Evolutionary conservation across 2,888 invertebrate genomes (phyloP).

Genomic region (Catotricha subobsoleta): DNA sequence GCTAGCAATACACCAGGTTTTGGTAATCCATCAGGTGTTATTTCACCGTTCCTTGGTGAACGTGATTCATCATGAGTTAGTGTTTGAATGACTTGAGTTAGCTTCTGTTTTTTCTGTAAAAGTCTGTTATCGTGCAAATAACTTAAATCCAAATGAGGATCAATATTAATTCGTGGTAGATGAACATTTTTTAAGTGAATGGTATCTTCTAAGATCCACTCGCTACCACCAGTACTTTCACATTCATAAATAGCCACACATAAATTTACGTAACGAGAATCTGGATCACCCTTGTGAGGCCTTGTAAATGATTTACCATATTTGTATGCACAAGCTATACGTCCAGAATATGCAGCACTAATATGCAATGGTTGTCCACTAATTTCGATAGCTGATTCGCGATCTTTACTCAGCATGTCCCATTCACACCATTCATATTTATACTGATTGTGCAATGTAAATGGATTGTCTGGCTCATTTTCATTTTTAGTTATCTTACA

Average conservation of each 20-base stretch:
- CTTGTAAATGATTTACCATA: conserved; percentile 78
- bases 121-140: conserved; percentile 64
- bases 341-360: conserved; percentile 92
- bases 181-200: conserved; percentile 87
- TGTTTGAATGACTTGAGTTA: conserved; percentile 59
- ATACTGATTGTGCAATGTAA: conserved; percentile 20
- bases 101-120: conserved; percentile 62
- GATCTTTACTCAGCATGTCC: conserved; percentile 66
- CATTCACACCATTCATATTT: conserved; percentile 67
- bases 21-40: conserved; percentile 24
- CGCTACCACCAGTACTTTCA: conserved; percentile 90
- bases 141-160: conserved; percentile 65
- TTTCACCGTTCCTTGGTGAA: conserved; percentile 34
- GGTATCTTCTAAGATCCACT: conserved; percentile 90
- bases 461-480: conserved; percentile 19
- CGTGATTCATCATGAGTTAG: conserved; percentile 61
- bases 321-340: conserved; percentile 94
- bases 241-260: conserved; percentile 97
- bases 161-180: conserved; percentile 62
- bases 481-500: conserved; percentile 43
- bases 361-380: conserved; percentile 78
- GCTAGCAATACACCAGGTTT: conserved; percentile 40
- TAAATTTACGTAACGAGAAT: conserved; percentile 71
- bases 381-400: conserved; percentile 48
- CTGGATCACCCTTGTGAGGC: conserved; percentile 53